Conservation (phyloP, 2,888 invertebrate genomes). For the Cenopis cana region DNA sequence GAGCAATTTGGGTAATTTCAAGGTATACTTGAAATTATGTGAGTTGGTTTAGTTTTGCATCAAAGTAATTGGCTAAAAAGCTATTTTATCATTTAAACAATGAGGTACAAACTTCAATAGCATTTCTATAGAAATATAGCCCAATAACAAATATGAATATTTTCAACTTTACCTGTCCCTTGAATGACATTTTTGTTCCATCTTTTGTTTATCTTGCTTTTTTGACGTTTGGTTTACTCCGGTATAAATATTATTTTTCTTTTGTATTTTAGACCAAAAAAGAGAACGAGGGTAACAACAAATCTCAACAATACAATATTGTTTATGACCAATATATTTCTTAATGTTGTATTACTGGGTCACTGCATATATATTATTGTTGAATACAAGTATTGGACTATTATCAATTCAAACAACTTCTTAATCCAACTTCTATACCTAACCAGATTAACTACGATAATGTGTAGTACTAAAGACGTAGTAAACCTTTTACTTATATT, state of each 20-base stretch:
- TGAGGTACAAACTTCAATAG: too few relatives aligned
- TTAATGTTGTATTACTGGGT: neutral
- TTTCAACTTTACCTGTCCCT: neutral
- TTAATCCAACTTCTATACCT: neutral
- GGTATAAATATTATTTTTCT: neutral
- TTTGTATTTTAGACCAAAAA: too few relatives aligned
- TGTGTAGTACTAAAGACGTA: neutral
- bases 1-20: constrained; percentile 25
- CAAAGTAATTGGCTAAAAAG: too few relatives aligned
- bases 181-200: neutral
- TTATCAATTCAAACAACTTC: neutral
- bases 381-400: neutral
- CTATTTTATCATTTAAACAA: too few relatives aligned
- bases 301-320: too few relatives aligned
- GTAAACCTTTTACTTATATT: constrained; percentile 13
- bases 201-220: constrained; percentile 1
- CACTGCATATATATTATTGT: neutral
- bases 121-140: too few relatives aligned
- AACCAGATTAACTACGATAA: neutral
- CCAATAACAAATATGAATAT: too few relatives aligned
- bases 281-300: too few relatives aligned
- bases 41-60: too few relatives aligned
- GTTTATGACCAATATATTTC: too few relatives aligned
- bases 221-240: neutral
- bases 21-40: neutral